A percentile compares a stretch with the other conserved stretches of the same genome.
Evolutionary conservation across 2,797 vertebrate genomes (phyloP).

Genomic region (Parauchenoglanis punctatus): DNA sequence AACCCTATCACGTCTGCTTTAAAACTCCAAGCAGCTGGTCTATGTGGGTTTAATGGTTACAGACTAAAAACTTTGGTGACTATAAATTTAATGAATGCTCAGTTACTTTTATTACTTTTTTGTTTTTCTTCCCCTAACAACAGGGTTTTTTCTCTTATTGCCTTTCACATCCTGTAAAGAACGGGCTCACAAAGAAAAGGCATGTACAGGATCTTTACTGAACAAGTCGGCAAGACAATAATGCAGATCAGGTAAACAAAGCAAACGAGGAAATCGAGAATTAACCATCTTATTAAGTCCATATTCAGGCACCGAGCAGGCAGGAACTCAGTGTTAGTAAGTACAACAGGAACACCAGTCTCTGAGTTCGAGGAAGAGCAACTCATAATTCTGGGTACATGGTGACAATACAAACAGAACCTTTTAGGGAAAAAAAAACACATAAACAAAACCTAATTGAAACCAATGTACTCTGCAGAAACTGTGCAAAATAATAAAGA

Average conservation of each 20-base stretch:
- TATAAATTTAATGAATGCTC: neutral
- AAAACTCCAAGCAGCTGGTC: neutral
- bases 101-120: neutral
- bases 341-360: neutral
- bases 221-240: neutral
- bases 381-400: neutral
- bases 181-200: neutral
- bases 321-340: neutral
- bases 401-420: slow-evolving; percentile 19
- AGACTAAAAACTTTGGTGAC: neutral
- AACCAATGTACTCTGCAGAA: neutral
- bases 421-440: neutral
- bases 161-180: neutral
- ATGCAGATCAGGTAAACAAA: neutral
- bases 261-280: neutral
- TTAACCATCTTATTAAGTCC: too few species aligned
- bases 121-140: neutral
- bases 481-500: neutral
- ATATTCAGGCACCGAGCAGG: neutral
- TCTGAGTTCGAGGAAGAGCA: neutral
- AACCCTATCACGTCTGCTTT: neutral
- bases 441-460: neutral
- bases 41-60: neutral
- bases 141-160: neutral
- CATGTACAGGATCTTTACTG: neutral